phyloP scores from a whole-genome alignment of 2,888 invertebrate species.

The Phaonia tiefii region DNA sequence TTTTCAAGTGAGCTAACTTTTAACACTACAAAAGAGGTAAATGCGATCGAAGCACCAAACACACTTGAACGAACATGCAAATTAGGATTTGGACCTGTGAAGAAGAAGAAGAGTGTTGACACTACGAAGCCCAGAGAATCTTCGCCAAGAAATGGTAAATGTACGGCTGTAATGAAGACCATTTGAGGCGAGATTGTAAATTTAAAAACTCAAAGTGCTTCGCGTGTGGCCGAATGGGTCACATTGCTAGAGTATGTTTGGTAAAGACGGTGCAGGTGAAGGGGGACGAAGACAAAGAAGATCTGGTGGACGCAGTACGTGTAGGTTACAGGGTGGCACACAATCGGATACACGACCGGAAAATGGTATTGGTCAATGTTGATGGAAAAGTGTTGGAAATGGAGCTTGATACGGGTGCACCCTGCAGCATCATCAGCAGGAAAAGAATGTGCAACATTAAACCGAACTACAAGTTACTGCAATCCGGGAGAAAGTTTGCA shows the following conservation, averaged over 20 bases:
- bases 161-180: neutral
- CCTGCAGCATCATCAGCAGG: constrained; percentile 46
- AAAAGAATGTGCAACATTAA: constrained; percentile 1
- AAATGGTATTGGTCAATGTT: constrained; percentile 5
- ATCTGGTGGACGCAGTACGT: no score
- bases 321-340: neutral
- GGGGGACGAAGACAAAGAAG: neutral
- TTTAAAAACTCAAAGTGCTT: neutral
- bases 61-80: neutral
- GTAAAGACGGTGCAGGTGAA: no score
- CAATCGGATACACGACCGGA: neutral
- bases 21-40: neutral
- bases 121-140: no score
- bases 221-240: neutral
- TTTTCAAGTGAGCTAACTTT: neutral
- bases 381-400: constrained; percentile 33
- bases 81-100: neutral
- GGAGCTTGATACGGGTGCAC: constrained; percentile 54
- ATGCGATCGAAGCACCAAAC: neutral
- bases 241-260: no score
- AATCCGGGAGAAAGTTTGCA: constrained; percentile 17
- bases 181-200: neutral
- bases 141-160: no score
- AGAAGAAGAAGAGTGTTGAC: neutral
- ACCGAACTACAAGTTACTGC: neutral